Conservation (phyloP, 2,797 vertebrate species). For the Paramormyrops hopkinsi region DNA sequence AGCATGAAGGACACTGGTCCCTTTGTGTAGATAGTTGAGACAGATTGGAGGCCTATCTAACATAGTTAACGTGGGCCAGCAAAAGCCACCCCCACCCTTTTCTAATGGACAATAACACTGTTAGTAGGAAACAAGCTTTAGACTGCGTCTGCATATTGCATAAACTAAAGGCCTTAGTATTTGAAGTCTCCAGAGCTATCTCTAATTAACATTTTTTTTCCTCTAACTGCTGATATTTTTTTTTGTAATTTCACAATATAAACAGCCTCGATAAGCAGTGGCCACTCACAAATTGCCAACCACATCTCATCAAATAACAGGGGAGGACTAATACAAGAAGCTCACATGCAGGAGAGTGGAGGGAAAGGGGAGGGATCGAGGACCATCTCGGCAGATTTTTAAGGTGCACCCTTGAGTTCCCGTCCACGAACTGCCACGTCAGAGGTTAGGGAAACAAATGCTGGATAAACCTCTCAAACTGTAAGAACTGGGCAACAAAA, state of each 20-base stretch:
- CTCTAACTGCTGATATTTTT: neutral
- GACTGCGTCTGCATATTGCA: neutral
- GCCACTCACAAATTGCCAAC: neutral
- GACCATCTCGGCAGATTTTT: neutral
- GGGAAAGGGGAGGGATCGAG: neutral
- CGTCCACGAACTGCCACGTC: neutral
- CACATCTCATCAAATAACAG: constrained; percentile 13
- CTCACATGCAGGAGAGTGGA: constrained; percentile 19
- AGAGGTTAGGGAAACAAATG: neutral
- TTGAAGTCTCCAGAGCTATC: neutral
- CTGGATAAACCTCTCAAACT: neutral
- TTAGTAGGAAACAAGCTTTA: neutral
- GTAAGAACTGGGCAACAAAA: neutral
- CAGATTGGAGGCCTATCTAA: neutral
- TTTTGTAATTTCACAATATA: neutral
- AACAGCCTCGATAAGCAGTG: neutral
- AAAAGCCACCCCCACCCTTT: neutral
- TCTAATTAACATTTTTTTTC: neutral
- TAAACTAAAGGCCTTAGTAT: neutral
- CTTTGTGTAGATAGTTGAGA: neutral
- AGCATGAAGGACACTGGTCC: neutral
- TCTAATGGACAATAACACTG: neutral
- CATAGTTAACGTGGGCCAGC: neutral
- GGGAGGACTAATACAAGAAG: constrained; percentile 13
- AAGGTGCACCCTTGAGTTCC: constrained; percentile 5